A percentile compares a stretch with the other conserved stretches of the same genome.
Conservation (phyloP, 2,797 vertebrate species). For the Aythya fuligula region DNA sequence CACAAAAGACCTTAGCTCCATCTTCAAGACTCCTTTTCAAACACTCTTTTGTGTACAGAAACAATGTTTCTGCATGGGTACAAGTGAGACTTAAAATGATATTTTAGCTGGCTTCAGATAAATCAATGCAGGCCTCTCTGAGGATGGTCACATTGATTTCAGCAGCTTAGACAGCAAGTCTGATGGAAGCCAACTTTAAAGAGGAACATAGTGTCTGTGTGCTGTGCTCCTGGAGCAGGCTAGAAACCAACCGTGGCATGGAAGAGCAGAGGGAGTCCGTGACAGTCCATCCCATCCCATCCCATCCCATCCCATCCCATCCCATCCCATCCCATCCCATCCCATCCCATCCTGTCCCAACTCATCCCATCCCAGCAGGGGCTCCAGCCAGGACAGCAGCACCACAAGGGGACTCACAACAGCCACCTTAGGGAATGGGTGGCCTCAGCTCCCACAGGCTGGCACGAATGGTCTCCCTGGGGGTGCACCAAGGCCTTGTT, state of each 20-base stretch:
- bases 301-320: too few species aligned
- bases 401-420: accelerated
- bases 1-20: neutral
- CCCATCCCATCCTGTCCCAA: accelerated
- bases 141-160: neutral
- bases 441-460: accelerated
- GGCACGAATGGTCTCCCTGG: neutral
- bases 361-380: accelerated
- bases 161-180: neutral
- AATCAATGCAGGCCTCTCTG: neutral
- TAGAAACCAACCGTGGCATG: neutral
- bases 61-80: neutral
- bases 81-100: neutral
- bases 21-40: neutral
- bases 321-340: too few species aligned
- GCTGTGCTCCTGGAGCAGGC: neutral
- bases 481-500: conserved; percentile 9
- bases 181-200: neutral
- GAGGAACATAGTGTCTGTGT: accelerated
- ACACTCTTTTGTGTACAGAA: neutral
- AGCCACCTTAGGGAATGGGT: too few species aligned
- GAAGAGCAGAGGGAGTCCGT: neutral
- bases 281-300: too few species aligned
- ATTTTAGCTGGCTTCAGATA: neutral
- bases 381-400: accelerated